These are phyloP conservation scores for Hormiphora californensis DNA, from an alignment of 37 sponge, comb jelly and placozoan genomes.

Conservation along the genomic window DNA sequence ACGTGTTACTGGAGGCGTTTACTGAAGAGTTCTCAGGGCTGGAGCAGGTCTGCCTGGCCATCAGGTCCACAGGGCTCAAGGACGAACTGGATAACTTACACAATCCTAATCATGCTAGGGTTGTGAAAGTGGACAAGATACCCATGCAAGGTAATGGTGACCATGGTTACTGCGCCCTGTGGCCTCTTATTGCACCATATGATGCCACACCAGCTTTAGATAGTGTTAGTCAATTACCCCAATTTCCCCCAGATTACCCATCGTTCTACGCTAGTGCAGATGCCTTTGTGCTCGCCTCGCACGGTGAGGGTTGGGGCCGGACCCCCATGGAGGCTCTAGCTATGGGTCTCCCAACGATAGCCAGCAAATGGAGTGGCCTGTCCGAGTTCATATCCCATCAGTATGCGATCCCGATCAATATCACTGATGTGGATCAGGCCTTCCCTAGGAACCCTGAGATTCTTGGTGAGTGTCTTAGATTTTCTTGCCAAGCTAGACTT, in stretches of 20 bases:
- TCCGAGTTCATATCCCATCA: conserved; percentile 19
- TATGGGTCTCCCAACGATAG: conserved; percentile 39
- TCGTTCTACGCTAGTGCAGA: conserved; percentile 51
- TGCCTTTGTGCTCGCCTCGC: conserved; percentile 24
- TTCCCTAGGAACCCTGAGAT: conserved; percentile 8
- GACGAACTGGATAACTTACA: background rate
- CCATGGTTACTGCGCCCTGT: background rate
- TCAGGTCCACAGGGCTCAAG: conserved; percentile 33
- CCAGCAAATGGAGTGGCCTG: conserved; percentile 28
- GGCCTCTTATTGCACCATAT: no score
- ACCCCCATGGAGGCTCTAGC: conserved; percentile 41
- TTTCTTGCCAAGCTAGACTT: no score
- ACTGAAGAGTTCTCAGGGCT: conserved; percentile 35
- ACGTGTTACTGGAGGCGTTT: conserved; percentile 13
- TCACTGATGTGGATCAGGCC: conserved; percentile 12
- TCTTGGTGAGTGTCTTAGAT: conserved; percentile 13
- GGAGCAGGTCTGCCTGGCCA: conserved; percentile 29
- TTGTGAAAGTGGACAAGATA: background rate
- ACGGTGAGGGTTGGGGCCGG: conserved; percentile 44
- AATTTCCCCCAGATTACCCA: conserved; percentile 1
- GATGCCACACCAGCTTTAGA: background rate
- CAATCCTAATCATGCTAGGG: conserved; percentile 38
- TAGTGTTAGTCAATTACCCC: background rate
- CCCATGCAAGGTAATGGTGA: background rate
- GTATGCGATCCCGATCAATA: conserved; percentile 27